phyloP scores from a whole-genome alignment of 1,140 invertebrate species.

The Eciton burchellii region DNA sequence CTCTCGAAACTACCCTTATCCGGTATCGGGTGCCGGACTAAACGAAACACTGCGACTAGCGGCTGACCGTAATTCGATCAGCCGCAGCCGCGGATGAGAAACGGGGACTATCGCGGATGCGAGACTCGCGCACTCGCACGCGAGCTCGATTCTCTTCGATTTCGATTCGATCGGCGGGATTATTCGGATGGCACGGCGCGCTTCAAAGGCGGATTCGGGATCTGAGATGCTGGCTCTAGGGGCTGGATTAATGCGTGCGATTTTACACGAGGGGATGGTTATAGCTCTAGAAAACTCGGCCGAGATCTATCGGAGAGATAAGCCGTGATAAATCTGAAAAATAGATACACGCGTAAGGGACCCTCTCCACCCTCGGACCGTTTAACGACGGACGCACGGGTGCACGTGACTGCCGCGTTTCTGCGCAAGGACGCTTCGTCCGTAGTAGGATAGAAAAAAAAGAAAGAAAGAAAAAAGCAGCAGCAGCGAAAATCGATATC shows the following conservation, averaged over 20 bases:
- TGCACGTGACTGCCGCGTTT: constrained; percentile 37
- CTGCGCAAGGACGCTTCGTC: not conserved
- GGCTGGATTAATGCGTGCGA: too few relatives aligned
- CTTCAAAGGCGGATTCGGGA: not conserved
- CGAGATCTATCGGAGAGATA: too few relatives aligned
- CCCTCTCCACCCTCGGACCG: constrained; percentile 7
- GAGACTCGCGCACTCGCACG: constrained; percentile 22
- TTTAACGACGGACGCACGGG: constrained; percentile 36
- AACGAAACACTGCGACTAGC: constrained; percentile 8
- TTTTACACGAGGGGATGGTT: too few relatives aligned
- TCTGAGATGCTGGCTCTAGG: not conserved
- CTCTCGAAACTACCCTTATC: constrained; percentile 2
- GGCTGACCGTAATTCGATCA: constrained; percentile 46
- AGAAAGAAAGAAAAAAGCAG: too few relatives aligned
- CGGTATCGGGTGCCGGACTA: constrained; percentile 3
- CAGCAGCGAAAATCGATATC: constrained; percentile 36
- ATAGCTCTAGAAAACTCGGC: too few relatives aligned
- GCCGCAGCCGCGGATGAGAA: constrained; percentile 1
- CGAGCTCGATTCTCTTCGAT: not conserved
- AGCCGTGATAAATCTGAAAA: too few relatives aligned
- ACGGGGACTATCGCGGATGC: constrained; percentile 12
- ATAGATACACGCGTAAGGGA: not conserved
- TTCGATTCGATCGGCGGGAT: not conserved
- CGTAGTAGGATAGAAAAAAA: not conserved
- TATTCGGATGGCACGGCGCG: too few relatives aligned